Evolutionary conservation across 2,113 vertebrate genomes (phyloP).

Genomic region (Erythrolamprus reginae): DNA sequence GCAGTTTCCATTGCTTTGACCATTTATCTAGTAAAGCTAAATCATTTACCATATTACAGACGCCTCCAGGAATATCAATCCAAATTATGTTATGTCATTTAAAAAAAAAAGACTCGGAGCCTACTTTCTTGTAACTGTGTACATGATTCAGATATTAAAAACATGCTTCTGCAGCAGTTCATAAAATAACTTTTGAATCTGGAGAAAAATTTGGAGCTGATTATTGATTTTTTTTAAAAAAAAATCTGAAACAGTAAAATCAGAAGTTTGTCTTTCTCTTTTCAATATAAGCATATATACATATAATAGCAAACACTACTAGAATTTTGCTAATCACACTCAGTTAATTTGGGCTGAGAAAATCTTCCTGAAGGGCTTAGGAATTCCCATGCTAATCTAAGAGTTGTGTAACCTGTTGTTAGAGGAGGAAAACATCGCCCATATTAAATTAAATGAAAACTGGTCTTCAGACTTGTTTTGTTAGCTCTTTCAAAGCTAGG

Average conservation of each 20-base stretch:
- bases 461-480: slow-evolving; percentile 11
- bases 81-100: too few species aligned
- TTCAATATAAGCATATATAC: not conserved
- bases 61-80: too few species aligned
- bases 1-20: too few species aligned
- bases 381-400: not conserved
- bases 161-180: not conserved
- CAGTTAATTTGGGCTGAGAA: not conserved
- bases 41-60: too few species aligned
- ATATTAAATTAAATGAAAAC: not conserved
- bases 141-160: not conserved
- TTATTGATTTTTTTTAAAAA: slow-evolving; percentile 23
- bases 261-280: not conserved
- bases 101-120: not conserved
- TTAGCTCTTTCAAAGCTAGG: not conserved
- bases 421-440: not conserved
- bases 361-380: not conserved
- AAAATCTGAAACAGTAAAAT: not conserved
- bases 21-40: too few species aligned
- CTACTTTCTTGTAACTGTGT: not conserved
- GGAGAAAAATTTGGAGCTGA: slow-evolving; percentile 14
- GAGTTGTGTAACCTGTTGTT: not conserved
- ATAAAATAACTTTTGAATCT: not conserved
- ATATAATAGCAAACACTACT: too few species aligned
- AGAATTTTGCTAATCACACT: not conserved